phyloP scores from a whole-genome alignment of 2,113 vertebrate genomes.

The Muscicapa adusta region DNA sequence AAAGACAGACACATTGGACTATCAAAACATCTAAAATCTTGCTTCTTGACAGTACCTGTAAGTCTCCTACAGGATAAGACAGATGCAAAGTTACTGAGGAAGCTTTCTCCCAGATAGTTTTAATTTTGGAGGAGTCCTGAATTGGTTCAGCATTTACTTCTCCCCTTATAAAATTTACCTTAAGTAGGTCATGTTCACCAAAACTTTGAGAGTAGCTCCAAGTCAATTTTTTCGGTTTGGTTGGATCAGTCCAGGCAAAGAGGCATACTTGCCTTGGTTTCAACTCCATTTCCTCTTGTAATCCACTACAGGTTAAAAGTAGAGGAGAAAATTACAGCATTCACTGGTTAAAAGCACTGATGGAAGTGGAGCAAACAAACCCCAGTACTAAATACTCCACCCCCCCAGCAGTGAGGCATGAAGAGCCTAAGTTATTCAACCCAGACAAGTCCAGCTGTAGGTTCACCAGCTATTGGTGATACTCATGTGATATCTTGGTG shows the following conservation, averaged over 20 bases:
- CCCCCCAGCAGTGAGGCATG: background rate
- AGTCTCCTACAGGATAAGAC: background rate
- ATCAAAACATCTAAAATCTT: background rate
- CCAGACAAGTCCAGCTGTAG: background rate
- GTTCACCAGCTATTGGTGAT: background rate
- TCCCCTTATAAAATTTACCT: constrained; percentile 70
- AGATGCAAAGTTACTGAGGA: background rate
- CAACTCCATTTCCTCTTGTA: constrained; percentile 66
- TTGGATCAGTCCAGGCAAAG: constrained; percentile 91
- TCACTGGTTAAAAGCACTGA: background rate
- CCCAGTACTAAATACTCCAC: accelerated
- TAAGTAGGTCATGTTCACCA: constrained; percentile 86
- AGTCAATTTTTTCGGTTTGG: constrained; percentile 76
- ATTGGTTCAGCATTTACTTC: background rate
- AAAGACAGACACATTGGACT: background rate
- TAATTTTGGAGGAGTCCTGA: background rate
- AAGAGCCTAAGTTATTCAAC: background rate
- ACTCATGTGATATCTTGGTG: background rate
- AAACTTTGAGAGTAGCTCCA: constrained; percentile 80
- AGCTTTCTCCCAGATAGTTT: background rate
- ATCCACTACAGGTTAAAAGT: constrained; percentile 70
- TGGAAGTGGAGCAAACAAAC: background rate
- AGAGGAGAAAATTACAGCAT: background rate
- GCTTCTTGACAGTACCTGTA: background rate
- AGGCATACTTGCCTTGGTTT: constrained; percentile 79